phyloP scores from a whole-genome alignment of 2,888 invertebrate genomes.

The Luperina testacea region DNA sequence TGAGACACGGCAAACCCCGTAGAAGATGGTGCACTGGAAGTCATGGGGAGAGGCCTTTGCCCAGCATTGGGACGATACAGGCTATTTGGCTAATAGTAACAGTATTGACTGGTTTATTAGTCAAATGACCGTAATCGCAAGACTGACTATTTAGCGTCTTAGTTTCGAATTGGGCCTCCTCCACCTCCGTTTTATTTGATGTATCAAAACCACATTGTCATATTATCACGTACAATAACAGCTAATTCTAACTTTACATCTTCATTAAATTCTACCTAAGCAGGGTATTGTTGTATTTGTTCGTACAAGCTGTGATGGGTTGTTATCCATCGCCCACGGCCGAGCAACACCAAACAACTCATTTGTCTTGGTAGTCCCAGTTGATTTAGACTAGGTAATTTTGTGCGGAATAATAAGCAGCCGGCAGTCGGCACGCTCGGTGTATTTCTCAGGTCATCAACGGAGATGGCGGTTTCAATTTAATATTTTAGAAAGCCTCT shows the following conservation, averaged over 20 bases:
- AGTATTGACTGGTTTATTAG: not conserved
- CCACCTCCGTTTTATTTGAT: not conserved
- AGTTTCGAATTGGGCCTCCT: not conserved
- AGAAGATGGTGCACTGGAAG: not conserved
- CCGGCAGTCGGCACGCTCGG: conserved; percentile 15
- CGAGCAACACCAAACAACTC: conserved; percentile 47
- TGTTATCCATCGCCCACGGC: conserved; percentile 39
- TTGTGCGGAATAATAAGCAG: conserved; percentile 52
- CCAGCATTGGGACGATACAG: not conserved
- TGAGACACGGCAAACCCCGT: not conserved
- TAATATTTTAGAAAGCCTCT: conserved; percentile 14
- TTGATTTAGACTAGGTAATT: conserved; percentile 40
- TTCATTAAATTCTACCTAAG: conserved; percentile 1
- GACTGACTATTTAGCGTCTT: not conserved
- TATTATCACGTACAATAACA: not conserved
- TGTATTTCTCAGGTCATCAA: conserved; percentile 44
- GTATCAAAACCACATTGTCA: not conserved
- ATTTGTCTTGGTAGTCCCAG: conserved; percentile 52
- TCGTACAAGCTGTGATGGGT: conserved; percentile 47
- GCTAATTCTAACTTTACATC: not conserved
- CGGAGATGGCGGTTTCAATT: conserved; percentile 20
- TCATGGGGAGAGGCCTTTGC: not conserved
- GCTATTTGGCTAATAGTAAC: not conserved
- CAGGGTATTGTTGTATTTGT: conserved; percentile 17
- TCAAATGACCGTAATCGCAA: not conserved